Evolutionary conservation across 2,113 vertebrate species (phyloP), one percentile per base, ranked within the genome.

Genomic region (Onychostruthus taczanowskii): DNA sequence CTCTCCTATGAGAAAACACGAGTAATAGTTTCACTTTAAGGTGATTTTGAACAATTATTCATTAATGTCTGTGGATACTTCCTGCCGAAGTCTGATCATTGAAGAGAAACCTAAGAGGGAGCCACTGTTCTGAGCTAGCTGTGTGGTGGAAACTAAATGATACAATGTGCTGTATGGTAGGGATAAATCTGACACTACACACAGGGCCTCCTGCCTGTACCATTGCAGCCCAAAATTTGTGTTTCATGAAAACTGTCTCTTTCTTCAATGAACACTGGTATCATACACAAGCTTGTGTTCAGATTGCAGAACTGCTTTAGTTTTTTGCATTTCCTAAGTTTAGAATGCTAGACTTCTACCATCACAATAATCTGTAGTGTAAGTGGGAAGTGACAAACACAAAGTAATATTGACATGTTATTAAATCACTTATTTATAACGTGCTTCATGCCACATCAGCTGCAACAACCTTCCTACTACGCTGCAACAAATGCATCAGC

Each of bases 341-440:
- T 56, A 56, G 13, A 69, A 39, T n/a, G 2, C 33, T 63, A 61
- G 30, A 33, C 39, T 35, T 83, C 37, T 55, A 31, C 16, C 47
- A 4, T 55, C 39, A 26, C 7, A 9, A 23, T 20, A 21, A 30
- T n/a, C 35, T 72, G 28, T 10, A 47, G 4, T 3, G 5, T n/a
- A 52, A 7, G 11, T 9, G 69, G 33, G 26, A 92, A 78, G 49
- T 21, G 46, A 33, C 13, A 77, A 85, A 26, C 13, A 46, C 11
- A n/a, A 70, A 90, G 20, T 24, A 33, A 50, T 70, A 81, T 67
- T 47, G n/a, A 10, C 19, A 16, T 52, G 43, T 75, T 50, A 28
- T 43, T 56, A 20, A 86, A 86, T 69, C 43, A 79, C 24, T 86
- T 87, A 59, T 83, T 91, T 81, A 76, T 39, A 63, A 14, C 56